Evolutionary conservation across 1,140 invertebrate species (phyloP), one percentile per base, ranked within the genome.

Genomic region (Drosophila tani): DNA sequence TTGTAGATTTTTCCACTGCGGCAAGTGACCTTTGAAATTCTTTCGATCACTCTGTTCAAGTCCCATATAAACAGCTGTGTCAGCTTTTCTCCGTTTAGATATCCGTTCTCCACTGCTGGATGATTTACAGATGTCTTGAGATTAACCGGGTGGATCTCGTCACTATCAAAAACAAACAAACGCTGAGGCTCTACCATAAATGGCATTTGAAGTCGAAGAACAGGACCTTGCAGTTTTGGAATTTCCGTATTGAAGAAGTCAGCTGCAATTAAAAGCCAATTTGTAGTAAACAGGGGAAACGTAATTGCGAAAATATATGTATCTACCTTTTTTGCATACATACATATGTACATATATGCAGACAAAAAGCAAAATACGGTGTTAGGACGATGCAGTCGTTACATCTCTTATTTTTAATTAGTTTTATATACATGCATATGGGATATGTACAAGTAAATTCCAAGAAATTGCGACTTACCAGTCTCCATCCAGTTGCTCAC

Each of bases 121-220:
- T 66, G 55, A 12, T n/a, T 15, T 6, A 29, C 27, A 19, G 56
- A 40, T 19, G 63, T 17, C 55, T 65, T 65, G 0, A 65, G 55
- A 8, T 60, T 65, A 29, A 29, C 14, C 2, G 1, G 8, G 9
- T 32, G 8, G 8, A 9, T 9, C 0, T 32, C 2, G 29, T 0
- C 29, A 32, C 29, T 9, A 32, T 2, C 2, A 2, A 32, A 32
- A 0, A 32, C 29, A 9, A 2, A 0, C 0, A 32, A 8, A 32
- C 29, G 29, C 29, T 32, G 29, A 32, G 29, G 29, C 29, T 32
- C 8, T 32, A 32, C 29, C 3, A 32, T 32, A 9, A 32, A 32
- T 32, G 29, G 29, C 7, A 32, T 8, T 32, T 32, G 9, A 8
- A 32, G 29, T 0, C 29, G 3, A 32, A 32, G 29, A 32, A 0